These are phyloP conservation scores for Pachyuromys duprasi DNA, from an alignment of 2,797 vertebrate genomes.

Conservation along the genomic window DNA sequence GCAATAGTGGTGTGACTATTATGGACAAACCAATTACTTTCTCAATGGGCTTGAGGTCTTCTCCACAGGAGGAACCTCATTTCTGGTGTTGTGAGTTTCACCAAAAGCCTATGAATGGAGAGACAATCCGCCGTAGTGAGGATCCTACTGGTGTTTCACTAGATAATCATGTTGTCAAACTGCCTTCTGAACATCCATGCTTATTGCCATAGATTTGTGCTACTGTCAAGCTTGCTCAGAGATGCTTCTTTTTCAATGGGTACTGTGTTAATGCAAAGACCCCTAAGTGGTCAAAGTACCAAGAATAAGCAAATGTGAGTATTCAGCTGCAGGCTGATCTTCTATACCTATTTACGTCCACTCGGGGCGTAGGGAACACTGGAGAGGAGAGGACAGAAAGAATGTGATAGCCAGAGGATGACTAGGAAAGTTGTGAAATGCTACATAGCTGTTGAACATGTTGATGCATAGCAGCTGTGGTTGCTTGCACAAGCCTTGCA, in stretches of 20 bases:
- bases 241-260: background rate
- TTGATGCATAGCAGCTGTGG: background rate
- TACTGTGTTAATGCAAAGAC: background rate
- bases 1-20: background rate
- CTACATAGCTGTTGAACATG: background rate
- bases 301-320: background rate
- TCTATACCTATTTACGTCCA: background rate
- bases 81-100: background rate
- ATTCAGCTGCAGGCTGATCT: background rate
- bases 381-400: background rate
- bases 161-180: background rate
- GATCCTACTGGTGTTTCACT: background rate
- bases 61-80: background rate
- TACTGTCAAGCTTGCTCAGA: background rate
- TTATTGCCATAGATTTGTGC: background rate
- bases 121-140: background rate
- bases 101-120: background rate
- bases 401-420: background rate
- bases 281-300: background rate
- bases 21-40: background rate
- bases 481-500: background rate
- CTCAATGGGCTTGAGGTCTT: background rate
- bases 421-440: background rate
- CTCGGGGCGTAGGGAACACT: background rate
- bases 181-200: background rate